Evolutionary conservation across 2,797 vertebrate genomes (phyloP), one percentile per base, ranked within the genome.

Genomic region (Champsocephalus gunnari): DNA sequence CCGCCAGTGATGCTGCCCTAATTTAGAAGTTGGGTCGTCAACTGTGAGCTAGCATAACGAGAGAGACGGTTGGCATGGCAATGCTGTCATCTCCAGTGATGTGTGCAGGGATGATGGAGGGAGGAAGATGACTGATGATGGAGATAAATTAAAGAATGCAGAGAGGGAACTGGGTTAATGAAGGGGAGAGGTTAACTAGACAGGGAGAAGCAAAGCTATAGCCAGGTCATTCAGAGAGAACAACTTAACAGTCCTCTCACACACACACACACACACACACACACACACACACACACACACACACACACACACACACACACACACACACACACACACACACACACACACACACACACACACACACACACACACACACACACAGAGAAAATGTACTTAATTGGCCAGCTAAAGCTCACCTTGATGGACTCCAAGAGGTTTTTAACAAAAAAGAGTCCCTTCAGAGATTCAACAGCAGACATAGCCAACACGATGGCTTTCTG

Each of bases 391-490:
- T 24, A 50, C 17, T 58, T n/a, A 1, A 34, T 66, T 24, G 64
- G 9, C 41, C n/a, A 41, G n/a, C 48, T 9, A 28, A 32, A 51
- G 5, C 86, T 88, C 82, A 98, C 97, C 96, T 98, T 98, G 16
- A 97, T 83, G 50, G 97, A 98, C 71, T 97, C 94, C 75, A 97
- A 93, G 34, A 97, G 80, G 88, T 93, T 95, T 66, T 90, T 91
- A 16, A 98, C 96, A 67, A 97, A 95, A 80, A 97, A 78, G 72
- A 97, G 96, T 72, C 88, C 93, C 75, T 95, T 96, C 68, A 98
- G 86, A 66, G 93, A 87, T n/a, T 93, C 92, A 8, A 90, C 68
- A 1, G 92, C 90, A n/a, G 92, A 93, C 75, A 94, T 85, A 74
- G 76, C 47, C 17, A 91, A 82, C 60, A 94, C 71, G 28, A 96